phyloP scores from a whole-genome alignment of 2,797 vertebrate species.

The Morus bassanus region DNA sequence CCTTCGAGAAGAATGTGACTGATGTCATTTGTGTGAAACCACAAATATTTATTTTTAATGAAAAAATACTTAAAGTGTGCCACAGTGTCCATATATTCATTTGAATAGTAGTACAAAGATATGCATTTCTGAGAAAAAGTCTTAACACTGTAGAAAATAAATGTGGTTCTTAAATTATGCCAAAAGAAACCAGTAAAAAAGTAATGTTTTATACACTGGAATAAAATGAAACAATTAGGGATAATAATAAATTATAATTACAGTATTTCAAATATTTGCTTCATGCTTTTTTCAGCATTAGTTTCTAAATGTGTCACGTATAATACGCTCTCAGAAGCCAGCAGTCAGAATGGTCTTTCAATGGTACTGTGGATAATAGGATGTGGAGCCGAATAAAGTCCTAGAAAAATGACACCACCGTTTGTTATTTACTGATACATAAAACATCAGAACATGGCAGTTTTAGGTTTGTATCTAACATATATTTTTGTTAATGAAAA shows the following conservation, averaged over 20 bases:
- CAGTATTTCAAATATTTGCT: conserved; percentile 67
- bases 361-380: neutral
- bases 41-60: conserved; percentile 78
- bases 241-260: conserved; percentile 78
- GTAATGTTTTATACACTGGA: conserved; percentile 69
- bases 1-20: conserved; percentile 47
- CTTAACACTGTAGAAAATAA: conserved; percentile 76
- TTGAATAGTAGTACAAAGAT: conserved; percentile 79
- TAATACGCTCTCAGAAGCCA: conserved; percentile 16
- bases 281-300: conserved; percentile 64
- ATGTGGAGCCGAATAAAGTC: conserved; percentile 30
- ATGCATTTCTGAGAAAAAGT: conserved; percentile 73
- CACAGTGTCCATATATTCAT: conserved; percentile 76
- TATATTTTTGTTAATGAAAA: conserved; percentile 35
- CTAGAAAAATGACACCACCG: conserved; percentile 24
- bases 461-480: conserved; percentile 44
- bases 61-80: conserved; percentile 77
- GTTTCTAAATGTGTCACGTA: conserved; percentile 38
- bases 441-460: conserved; percentile 44
- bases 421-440: conserved; percentile 10
- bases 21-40: conserved; percentile 68
- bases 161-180: conserved; percentile 73
- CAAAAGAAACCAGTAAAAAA: conserved; percentile 73
- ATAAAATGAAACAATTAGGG: conserved; percentile 66
- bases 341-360: conserved; percentile 16